Percentiles rank a stretch among this genome's conserved stretches.
Conservation (phyloP, 2,888 invertebrate genomes). For the Lycocerus yunnanus region DNA sequence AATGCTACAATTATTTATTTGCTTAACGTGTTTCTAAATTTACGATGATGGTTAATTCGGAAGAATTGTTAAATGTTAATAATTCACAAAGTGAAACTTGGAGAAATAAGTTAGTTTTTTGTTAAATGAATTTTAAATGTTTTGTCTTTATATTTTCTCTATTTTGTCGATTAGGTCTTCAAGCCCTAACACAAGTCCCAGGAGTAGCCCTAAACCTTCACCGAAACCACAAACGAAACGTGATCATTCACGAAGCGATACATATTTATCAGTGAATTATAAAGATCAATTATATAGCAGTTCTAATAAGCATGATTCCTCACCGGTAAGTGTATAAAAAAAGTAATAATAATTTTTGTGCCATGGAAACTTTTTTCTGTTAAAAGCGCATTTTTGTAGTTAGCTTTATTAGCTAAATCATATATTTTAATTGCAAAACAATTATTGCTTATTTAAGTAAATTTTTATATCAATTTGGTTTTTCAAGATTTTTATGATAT, state of each 20-base stretch:
- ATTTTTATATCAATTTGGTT: background rate
- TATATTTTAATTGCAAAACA: background rate
- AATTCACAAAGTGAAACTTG: constrained; percentile 15
- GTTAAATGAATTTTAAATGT: background rate
- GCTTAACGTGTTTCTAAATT: background rate
- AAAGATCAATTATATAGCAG: constrained; percentile 17
- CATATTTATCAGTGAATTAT: constrained; percentile 31
- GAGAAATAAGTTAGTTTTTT: constrained; percentile 21
- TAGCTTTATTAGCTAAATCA: background rate
- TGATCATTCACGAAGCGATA: constrained; percentile 49
- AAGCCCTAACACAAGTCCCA: constrained; percentile 56
- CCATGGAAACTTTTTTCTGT: background rate
- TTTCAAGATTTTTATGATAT: background rate
- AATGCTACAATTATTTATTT: background rate
- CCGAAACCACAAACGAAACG: constrained; percentile 54
- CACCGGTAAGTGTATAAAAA: constrained; percentile 18
- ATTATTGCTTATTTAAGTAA: background rate
- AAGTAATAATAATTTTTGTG: background rate
- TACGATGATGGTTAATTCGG: constrained; percentile 20
- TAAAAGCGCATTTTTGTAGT: background rate
- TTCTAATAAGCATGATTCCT: constrained; percentile 25
- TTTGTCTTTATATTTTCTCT: background rate
- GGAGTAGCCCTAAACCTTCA: constrained; percentile 59
- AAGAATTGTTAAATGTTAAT: constrained; percentile 14
- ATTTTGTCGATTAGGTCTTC: constrained; percentile 40